A percentile compares a stretch with the other conserved stretches of the same genome.
Conservation (phyloP, 92 coral and sea anemone species). For the Scolanthus callimorphus region DNA sequence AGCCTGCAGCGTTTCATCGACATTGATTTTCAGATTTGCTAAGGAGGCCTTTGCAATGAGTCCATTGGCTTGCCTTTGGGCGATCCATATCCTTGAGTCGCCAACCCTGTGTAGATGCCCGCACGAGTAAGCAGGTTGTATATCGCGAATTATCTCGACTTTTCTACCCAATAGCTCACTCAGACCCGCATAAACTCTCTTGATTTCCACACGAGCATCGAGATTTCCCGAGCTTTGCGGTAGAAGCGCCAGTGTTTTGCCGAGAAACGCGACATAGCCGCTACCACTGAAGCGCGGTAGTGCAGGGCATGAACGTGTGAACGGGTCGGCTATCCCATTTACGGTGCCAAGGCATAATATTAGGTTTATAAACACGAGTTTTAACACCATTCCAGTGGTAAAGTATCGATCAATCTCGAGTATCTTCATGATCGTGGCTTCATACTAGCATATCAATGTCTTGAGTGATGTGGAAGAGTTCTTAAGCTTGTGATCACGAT, state of each 20-base stretch:
- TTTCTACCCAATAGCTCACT: conserved; percentile 5
- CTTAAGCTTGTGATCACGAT: neutral
- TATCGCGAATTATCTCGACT: conserved; percentile 30
- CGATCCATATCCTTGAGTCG: conserved; percentile 76
- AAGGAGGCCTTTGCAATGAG: conserved; percentile 59
- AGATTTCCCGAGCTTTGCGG: conserved; percentile 34
- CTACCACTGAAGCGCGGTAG: conserved; percentile 61
- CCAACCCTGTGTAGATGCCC: conserved; percentile 74
- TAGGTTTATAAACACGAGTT: neutral
- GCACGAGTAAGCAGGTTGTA: conserved; percentile 65
- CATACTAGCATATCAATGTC: neutral
- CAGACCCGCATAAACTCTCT: conserved; percentile 40
- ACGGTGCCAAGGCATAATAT: neutral
- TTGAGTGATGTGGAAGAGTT: neutral
- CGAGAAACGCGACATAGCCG: conserved; percentile 56
- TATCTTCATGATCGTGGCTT: neutral
- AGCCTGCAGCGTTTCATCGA: conserved; percentile 29
- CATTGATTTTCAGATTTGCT: conserved; percentile 28
- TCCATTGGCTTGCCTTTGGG: conserved; percentile 74
- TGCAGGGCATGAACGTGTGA: conserved; percentile 46
- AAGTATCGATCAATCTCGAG: neutral
- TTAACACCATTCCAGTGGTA: neutral
- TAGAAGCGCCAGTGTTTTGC: conserved; percentile 38
- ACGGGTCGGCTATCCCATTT: conserved; percentile 19
- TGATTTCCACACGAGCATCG: conserved; percentile 47